Base-by-base conservation (phyloP, 2,797 vertebrate genomes). In the Tokudaia tokunoshimensis region DNA sequence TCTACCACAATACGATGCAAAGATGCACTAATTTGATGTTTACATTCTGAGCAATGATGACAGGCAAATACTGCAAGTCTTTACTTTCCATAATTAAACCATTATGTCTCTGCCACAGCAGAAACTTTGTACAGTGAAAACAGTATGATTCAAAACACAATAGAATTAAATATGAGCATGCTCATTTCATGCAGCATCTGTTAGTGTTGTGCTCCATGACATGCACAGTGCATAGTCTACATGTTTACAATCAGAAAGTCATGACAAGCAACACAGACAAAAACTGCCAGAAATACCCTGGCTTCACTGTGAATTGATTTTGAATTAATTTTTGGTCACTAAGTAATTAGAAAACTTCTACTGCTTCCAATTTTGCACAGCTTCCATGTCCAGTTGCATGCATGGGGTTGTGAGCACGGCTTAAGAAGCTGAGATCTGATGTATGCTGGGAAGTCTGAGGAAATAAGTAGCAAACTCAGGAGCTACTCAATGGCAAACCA, bases 401-500 rank as follows among this genome's bases (percentile, higher is more conserved):
- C 34, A 34, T n/a, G 31, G 29, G 29, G 31, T 47, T 22, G 41
- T 34, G 19, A 61, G 55, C 55, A 76, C 12, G 76, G 17, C 15
- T 75, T 44, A 47, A 44, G 41, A 22, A 47, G 55, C 55, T 89
- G 37, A 47, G 34, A 26, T 84, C 59, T 78, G 37, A 6, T 86
- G 84, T 31, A 59, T 47, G 75, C 4, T 37, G 67, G 26, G 59
- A 80, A 91, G 88, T 59, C 26, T 34, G 63, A 47, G 34, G 72
- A 93, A 94, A 74, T 55, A 95, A 72, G 24, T 15, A 81, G 24
- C 86, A 63, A 29, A 75, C 41, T 70, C 85, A 95, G 84, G 89
- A 94, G 74, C 47, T 31, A 37, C 50, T 7, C 91, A 93, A n/a
- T 34, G 6, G 41, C 50, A 86, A 82, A 82, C 6, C 63, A 44